These are phyloP conservation scores for Anguilla megastoma DNA, from an alignment of 2,797 vertebrate genomes.

Conservation along the genomic window DNA sequence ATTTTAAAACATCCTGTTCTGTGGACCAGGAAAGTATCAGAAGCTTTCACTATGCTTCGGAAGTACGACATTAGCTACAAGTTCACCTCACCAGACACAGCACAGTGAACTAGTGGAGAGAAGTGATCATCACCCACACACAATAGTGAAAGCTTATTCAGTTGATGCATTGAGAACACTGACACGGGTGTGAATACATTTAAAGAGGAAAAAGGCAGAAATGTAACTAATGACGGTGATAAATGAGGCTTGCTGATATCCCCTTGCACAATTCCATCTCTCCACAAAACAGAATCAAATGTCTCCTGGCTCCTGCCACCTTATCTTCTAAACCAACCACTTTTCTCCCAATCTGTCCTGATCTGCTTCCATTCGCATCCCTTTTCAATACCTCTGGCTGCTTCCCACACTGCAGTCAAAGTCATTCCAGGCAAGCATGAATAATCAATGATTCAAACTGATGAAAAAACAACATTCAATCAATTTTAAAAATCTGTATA, in stretches of 20 bases:
- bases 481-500: not conserved
- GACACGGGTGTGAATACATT: not conserved
- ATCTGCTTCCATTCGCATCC: not conserved
- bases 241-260: not conserved
- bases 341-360: not conserved
- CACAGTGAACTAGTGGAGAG: not conserved
- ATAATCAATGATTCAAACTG: not conserved
- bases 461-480: not conserved
- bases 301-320: not conserved
- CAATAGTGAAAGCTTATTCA: not conserved
- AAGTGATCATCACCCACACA: not conserved
- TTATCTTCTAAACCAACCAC: not conserved
- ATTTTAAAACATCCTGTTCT: not conserved
- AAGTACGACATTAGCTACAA: not conserved
- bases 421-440: not conserved
- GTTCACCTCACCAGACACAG: not conserved
- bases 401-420: not conserved
- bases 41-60: not conserved
- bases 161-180: not conserved
- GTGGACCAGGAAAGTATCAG: not conserved
- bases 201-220: not conserved
- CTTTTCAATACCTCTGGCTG: conserved; percentile 44
- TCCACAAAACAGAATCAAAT: not conserved
- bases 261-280: not conserved
- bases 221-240: not conserved